Conservation (phyloP, 2,113 vertebrate species). For the Onychostoma macrolepis region DNA sequence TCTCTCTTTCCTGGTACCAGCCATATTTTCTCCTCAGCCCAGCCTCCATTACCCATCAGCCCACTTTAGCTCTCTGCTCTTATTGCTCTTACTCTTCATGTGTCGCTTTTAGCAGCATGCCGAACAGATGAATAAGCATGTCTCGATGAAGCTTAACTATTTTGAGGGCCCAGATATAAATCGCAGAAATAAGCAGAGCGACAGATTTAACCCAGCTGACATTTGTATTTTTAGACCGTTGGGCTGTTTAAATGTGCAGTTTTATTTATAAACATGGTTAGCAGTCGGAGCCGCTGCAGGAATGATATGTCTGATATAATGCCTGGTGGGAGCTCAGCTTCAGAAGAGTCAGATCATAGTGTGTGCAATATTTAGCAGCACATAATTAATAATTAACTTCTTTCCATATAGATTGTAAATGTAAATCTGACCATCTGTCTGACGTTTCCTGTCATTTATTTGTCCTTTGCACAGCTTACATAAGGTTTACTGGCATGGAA, state of each 20-base stretch:
- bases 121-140: slow-evolving; percentile 33
- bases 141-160: slow-evolving; percentile 11
- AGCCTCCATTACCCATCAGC: slow-evolving; percentile 32
- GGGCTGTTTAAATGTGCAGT: not conserved
- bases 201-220: slow-evolving; percentile 30
- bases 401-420: slow-evolving; percentile 13
- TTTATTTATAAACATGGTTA: slow-evolving; percentile 38
- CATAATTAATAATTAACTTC: not conserved
- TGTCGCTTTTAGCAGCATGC: slow-evolving; percentile 13
- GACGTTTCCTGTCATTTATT: not conserved
- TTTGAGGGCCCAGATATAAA: slow-evolving; percentile 16
- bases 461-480: not conserved
- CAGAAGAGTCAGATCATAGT: not conserved
- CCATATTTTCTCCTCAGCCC: not conserved
- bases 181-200: not conserved
- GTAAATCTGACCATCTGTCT: slow-evolving; percentile 1
- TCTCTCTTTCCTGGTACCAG: slow-evolving; percentile 3
- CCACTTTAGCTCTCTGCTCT: not conserved
- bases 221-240: slow-evolving; percentile 21
- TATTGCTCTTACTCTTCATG: slow-evolving; percentile 10
- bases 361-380: slow-evolving; percentile 14
- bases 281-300: not conserved
- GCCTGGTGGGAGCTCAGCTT: slow-evolving; percentile 9
- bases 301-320: slow-evolving; percentile 14
- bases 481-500: no score